Evolutionary conservation across 1,140 invertebrate species (phyloP).

Genomic region (Centruroides vittatus): DNA sequence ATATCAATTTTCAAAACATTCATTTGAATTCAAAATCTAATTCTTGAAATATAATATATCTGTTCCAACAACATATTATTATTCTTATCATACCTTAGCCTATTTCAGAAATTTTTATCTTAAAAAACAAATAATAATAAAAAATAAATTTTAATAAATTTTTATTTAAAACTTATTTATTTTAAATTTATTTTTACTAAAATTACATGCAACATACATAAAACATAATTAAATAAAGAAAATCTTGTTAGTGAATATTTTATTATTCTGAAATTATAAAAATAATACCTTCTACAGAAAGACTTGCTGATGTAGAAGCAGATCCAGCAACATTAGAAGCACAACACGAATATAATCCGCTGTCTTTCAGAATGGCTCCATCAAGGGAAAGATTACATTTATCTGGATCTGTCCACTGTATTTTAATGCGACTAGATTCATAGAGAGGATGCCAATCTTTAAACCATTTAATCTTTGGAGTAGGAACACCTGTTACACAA

Average conservation of each 20-base stretch:
- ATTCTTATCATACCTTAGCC: no score
- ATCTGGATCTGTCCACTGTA: constrained; percentile 67
- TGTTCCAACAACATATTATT: no score
- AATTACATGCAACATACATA: neutral
- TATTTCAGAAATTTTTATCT: no score
- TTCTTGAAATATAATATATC: no score
- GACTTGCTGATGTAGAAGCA: constrained; percentile 69
- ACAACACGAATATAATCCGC: constrained; percentile 81
- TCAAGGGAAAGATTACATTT: constrained; percentile 62
- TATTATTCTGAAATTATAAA: neutral
- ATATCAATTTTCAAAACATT: no score
- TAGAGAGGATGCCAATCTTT: constrained; percentile 88
- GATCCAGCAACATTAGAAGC: constrained; percentile 84
- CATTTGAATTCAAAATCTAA: no score
- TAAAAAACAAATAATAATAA: no score
- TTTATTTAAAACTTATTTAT: no score
- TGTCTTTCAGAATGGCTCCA: constrained; percentile 75
- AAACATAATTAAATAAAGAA: no score
- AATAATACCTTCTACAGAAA: constrained; percentile 54
- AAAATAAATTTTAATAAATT: no score
- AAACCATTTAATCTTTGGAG: constrained; percentile 88
- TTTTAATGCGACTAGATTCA: constrained; percentile 62
- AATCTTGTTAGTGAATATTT: neutral
- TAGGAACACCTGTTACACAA: constrained; percentile 71
- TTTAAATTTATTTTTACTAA: neutral